phyloP scores from a whole-genome alignment of 2,797 vertebrate species.

The Bucorvus abyssinicus region DNA sequence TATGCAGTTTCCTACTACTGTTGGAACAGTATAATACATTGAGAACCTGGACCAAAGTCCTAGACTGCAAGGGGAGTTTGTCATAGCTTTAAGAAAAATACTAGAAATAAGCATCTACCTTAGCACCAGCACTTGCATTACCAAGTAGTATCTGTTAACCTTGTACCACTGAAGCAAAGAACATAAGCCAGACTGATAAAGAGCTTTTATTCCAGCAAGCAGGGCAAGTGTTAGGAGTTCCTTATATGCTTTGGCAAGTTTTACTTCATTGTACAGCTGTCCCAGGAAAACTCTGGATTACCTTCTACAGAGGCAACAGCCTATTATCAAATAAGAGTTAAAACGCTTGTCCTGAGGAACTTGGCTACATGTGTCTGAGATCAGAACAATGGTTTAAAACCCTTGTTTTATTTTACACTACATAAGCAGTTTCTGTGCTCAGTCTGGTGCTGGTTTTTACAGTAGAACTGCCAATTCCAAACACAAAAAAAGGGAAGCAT shows the following conservation, averaged over 20 bases:
- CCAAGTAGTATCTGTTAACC: neutral
- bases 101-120: neutral
- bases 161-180: neutral
- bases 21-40: neutral
- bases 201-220: neutral
- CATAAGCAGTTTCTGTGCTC: neutral
- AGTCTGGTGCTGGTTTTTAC: neutral
- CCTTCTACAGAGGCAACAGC: neutral
- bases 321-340: neutral
- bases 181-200: neutral
- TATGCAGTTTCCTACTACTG: neutral
- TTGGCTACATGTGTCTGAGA: neutral
- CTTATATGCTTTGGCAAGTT: neutral
- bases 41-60: neutral
- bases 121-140: neutral
- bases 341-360: neutral
- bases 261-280: neutral
- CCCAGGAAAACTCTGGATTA: neutral
- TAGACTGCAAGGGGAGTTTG: neutral
- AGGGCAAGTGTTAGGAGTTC: neutral
- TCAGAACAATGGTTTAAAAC: neutral
- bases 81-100: neutral
- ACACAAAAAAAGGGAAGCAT: constrained; percentile 36
- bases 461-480: neutral
- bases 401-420: neutral